Conservation (phyloP, 2,888 invertebrate genomes). For the Apoda limacodes region DNA sequence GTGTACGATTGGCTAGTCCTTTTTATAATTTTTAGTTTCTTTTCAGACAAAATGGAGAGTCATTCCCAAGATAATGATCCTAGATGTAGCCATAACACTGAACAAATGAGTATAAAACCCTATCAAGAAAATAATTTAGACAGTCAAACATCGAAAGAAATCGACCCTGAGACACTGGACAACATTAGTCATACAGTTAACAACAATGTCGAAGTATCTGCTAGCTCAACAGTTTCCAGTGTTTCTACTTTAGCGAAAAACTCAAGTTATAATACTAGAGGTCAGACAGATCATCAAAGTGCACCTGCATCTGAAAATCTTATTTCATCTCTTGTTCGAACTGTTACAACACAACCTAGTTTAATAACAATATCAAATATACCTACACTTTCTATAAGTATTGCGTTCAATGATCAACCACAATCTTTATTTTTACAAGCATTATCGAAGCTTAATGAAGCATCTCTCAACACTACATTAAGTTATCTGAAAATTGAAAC, state of each 20-base stretch:
- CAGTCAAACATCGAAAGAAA: conserved; percentile 17
- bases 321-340: too few species aligned
- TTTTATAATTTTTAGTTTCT: too few species aligned
- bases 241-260: too few species aligned
- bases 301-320: too few species aligned
- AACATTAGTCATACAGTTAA: conserved; percentile 2
- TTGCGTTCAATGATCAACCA: conserved; percentile 26
- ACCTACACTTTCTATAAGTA: conserved; percentile 23
- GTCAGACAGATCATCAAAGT: too few species aligned
- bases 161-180: conserved; percentile 15
- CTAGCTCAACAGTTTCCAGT: too few species aligned
- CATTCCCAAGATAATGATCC: conserved; percentile 7
- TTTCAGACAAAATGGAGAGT: too few species aligned
- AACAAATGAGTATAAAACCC: too few species aligned
- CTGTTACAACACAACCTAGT: conserved; percentile 20
- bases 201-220: conserved; percentile 4
- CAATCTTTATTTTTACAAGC: conserved; percentile 43
- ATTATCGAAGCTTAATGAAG: conserved; percentile 40
- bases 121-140: conserved; percentile 11
- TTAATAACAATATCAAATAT: conserved; percentile 23
- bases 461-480: conserved; percentile 24
- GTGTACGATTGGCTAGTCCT: too few species aligned
- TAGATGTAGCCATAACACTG: too few species aligned
- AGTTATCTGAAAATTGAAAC: neutral
- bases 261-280: too few species aligned